Evolutionary conservation across 2,113 vertebrate species (phyloP).

Genomic region (Pygoscelis adeliae): DNA sequence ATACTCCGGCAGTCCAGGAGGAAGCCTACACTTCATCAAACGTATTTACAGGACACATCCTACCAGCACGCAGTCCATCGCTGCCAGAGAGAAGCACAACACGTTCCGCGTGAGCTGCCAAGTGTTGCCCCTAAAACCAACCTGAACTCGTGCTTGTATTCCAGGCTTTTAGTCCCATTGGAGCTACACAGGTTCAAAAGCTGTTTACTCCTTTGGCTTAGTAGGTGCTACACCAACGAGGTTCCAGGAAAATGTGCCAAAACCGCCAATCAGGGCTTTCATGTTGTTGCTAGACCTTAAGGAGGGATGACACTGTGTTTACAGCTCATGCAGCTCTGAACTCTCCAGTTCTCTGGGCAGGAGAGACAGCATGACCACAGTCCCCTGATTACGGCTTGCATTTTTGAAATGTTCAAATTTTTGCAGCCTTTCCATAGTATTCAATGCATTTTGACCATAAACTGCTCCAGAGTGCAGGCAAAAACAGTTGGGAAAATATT

Average conservation of each 20-base stretch:
- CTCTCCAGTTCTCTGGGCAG: neutral
- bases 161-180: neutral
- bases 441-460: neutral
- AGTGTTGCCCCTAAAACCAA: neutral
- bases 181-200: slow-evolving; percentile 23
- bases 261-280: neutral
- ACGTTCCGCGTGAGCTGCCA: neutral
- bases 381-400: neutral
- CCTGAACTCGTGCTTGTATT: neutral
- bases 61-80: neutral
- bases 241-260: slow-evolving; percentile 41
- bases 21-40: neutral
- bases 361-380: neutral
- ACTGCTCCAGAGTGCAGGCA: neutral
- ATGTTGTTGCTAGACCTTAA: slow-evolving; percentile 34
- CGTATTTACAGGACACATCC: neutral
- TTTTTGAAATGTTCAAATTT: neutral
- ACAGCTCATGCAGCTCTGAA: neutral
- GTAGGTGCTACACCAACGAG: neutral
- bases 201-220: slow-evolving; percentile 11
- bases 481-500: neutral
- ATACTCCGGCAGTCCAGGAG: neutral
- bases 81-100: neutral
- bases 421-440: neutral
- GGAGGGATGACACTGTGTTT: slow-evolving; percentile 59